Conservation (phyloP, 2,113 vertebrate genomes). For the Oostethus manadensis region DNA sequence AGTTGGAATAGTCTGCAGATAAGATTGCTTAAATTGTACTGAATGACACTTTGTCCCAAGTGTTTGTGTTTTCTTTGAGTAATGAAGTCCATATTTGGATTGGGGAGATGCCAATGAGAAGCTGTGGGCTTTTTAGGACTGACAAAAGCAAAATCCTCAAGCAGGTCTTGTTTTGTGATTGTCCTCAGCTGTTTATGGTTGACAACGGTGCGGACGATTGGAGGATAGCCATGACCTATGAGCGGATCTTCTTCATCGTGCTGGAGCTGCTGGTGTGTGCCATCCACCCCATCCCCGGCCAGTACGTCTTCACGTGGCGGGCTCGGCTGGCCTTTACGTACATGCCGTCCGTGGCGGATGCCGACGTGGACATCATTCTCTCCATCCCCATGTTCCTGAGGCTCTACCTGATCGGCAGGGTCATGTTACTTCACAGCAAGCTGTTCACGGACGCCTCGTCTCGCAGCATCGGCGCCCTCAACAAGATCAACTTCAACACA, state of each 20-base stretch:
- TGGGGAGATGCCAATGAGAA: neutral
- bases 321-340: constrained; percentile 86
- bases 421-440: constrained; percentile 90
- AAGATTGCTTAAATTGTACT: too few species aligned
- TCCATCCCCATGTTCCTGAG: constrained; percentile 94
- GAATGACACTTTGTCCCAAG: too few species aligned
- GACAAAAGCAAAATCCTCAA: neutral
- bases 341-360: constrained; percentile 79
- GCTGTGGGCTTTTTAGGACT: too few species aligned
- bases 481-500: constrained; percentile 94
- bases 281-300: constrained; percentile 89
- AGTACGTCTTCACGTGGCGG: constrained; percentile 89
- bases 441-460: constrained; percentile 90
- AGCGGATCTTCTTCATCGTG: constrained; percentile 86
- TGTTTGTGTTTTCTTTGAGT: neutral
- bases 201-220: constrained; percentile 94
- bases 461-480: constrained; percentile 82
- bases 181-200: constrained; percentile 87
- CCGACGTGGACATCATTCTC: constrained; percentile 88
- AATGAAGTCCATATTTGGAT: neutral
- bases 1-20: too few species aligned
- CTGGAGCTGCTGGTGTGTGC: constrained; percentile 90
- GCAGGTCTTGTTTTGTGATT: neutral
- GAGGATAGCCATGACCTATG: constrained; percentile 92
- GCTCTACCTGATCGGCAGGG: constrained; percentile 89